Evolutionary conservation across 2,113 vertebrate genomes (phyloP).

Genomic region (Rhinoderma darwinii): DNA sequence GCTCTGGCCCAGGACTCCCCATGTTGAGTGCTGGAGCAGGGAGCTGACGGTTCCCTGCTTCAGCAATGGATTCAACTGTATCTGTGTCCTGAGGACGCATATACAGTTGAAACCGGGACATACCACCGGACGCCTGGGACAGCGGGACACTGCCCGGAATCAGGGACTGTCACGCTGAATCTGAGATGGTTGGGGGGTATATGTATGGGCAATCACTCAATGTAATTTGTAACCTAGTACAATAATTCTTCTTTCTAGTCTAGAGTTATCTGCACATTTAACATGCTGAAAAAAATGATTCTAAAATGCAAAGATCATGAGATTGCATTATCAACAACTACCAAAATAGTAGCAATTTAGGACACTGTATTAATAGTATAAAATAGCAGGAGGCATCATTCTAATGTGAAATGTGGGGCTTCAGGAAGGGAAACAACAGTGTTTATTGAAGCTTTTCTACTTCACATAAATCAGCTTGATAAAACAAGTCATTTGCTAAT

Average conservation of each 20-base stretch:
- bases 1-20: too few species aligned
- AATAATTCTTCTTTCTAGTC: background rate
- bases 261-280: background rate
- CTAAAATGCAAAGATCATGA: slow-evolving; percentile 9
- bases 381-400: slow-evolving; percentile 51
- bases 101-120: too few species aligned
- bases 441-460: slow-evolving; percentile 51
- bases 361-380: slow-evolving; percentile 25
- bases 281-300: background rate
- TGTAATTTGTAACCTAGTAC: background rate
- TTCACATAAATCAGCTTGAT: slow-evolving; percentile 58
- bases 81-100: too few species aligned
- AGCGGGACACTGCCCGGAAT: too few species aligned
- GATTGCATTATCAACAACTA: background rate
- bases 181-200: too few species aligned
- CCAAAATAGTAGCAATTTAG: slow-evolving; percentile 29
- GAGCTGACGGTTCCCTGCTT: too few species aligned
- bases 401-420: slow-evolving; percentile 42
- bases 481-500: slow-evolving; percentile 60
- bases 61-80: too few species aligned
- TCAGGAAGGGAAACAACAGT: slow-evolving; percentile 34
- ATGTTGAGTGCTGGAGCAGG: too few species aligned
- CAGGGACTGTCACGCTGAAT: too few species aligned
- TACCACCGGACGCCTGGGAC: too few species aligned
- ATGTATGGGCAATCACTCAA: background rate